Base-by-base conservation (phyloP, 2,113 vertebrate species). In the Gopherus flavomarginatus region DNA sequence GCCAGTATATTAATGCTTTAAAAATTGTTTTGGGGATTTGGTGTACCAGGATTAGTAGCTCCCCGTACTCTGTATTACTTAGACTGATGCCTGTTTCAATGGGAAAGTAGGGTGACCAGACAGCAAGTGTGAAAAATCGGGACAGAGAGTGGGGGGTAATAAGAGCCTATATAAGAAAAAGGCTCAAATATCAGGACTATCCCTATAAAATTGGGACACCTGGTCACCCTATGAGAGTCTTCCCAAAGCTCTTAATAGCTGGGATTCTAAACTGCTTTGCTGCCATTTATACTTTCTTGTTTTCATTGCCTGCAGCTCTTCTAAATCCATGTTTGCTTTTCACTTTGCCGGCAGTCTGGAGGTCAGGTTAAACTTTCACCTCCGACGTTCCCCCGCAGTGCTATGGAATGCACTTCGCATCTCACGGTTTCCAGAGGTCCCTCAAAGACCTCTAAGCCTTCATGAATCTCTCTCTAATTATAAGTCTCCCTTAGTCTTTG, bases 391-490 rank as follows among this genome's bases (percentile, higher is more conserved):
- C 77, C 4, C 12, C 92, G 3, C 35, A 42, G 13, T 79, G 4
- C 2, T 3, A 81, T 47, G 26, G 1, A 44, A 57, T 88, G 85
- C 26, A 52, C 42, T 44, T 26, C 24, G 24, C 38, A 86, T 85
- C 27, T 3, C 17, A 79, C 17, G 31, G 42, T 22, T 49, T 92
- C 59, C 26, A 93, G 59, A 93, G 6, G 6, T 75, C 31, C 9
- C 27, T 31, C 29, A 62, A 92, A 50, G 38, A 12, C 38, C 44
- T 53, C 57, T 31, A 93, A 84, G 10, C 16, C 2, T 69, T 52
- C 35, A 91, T 12, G 26, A 94, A 95, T 95, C 89, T 85, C 9
- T 89, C 5, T 92, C 52, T 97, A 94, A 29, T 81, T 96, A 65
- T 1, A 89, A 14, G 42, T 72, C 44, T 93, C 31, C 29, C 4